Conservation (phyloP, 2,113 vertebrate species). For the Xiphophorus couchianus region DNA sequence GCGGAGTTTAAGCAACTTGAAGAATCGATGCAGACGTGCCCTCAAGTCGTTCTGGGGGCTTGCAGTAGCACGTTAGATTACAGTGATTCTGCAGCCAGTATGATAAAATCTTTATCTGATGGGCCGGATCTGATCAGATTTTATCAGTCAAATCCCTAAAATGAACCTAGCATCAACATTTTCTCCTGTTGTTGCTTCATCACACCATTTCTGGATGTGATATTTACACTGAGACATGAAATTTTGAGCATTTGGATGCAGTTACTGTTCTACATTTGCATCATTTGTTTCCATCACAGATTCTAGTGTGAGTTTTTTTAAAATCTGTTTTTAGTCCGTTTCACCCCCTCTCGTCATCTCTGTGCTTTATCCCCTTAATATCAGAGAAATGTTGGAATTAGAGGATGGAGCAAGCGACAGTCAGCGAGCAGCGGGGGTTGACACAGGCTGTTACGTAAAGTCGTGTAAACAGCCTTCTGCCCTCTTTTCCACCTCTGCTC, state of each 20-base stretch:
- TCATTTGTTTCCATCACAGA: slow-evolving; percentile 10
- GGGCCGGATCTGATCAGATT: neutral
- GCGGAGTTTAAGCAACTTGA: neutral
- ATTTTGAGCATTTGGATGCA: slow-evolving; percentile 27
- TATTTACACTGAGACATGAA: slow-evolving; percentile 35
- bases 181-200: neutral
- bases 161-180: neutral
- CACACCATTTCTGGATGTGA: slow-evolving; percentile 20
- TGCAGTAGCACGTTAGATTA: neutral
- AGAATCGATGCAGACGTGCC: neutral
- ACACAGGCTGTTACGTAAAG: slow-evolving; percentile 52
- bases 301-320: slow-evolving; percentile 2
- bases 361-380: slow-evolving; percentile 1
- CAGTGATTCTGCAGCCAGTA: neutral
- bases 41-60: neutral
- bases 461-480: slow-evolving; percentile 49
- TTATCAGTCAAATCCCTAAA: neutral
- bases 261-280: slow-evolving; percentile 20
- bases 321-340: neutral
- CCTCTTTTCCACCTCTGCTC: slow-evolving; percentile 26
- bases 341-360: slow-evolving; percentile 1
- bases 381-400: neutral
- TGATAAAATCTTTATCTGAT: neutral
- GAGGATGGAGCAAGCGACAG: slow-evolving; percentile 52
- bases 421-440: slow-evolving; percentile 25